Base-by-base conservation (phyloP, 2,888 invertebrate genomes). In the Acronicta psi region DNA sequence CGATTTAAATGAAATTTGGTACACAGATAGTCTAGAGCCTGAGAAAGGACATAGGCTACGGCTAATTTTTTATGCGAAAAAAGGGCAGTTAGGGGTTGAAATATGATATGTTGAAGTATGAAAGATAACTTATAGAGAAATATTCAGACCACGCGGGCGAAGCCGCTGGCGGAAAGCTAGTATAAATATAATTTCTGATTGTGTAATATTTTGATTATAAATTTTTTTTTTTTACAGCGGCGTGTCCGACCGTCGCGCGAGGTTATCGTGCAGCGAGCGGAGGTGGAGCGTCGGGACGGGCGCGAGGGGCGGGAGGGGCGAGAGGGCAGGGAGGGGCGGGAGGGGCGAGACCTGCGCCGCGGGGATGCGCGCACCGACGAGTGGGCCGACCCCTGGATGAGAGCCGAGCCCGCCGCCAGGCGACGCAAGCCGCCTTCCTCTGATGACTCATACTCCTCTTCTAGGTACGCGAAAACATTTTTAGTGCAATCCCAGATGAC, bases 371-470 rank as follows among this genome's bases (percentile, higher is more conserved):
- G 95, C 95, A 97, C 96, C 0, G 98, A 99, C 85, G 98, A 98
- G 80, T 99, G 99, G 98, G 97, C 97, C 41, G 99, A 99, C 92
- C 99, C 99, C 0, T 99, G 99, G 99, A 98, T 98, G 85, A 93
- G 96, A 0, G 95, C 95, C 37, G 95, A 96, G 66, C 90, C 95
- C 8, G 94, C 94, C 50, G 90, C 95, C 0, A 63, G 92, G 0
- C 75, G 89, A 2, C 81, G 92, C 36, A 82, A 90, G n/a, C 90
- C 89, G 16, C 91, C 89, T 0, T 92, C 93, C 6, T 91, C 93
- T 0, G 93, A 93, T 9, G 93, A 94, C 47, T 92, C 93, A 0
- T 94, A 93, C 71, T 93, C 94, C 1, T 93, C 93, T 2, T 90
- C 94, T 20, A 94, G 94, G 94, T 94, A 79, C 55, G 36, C n/a